Base-by-base conservation (phyloP, 2,888 invertebrate genomes). In the Pycnomerus fuliginosus region DNA sequence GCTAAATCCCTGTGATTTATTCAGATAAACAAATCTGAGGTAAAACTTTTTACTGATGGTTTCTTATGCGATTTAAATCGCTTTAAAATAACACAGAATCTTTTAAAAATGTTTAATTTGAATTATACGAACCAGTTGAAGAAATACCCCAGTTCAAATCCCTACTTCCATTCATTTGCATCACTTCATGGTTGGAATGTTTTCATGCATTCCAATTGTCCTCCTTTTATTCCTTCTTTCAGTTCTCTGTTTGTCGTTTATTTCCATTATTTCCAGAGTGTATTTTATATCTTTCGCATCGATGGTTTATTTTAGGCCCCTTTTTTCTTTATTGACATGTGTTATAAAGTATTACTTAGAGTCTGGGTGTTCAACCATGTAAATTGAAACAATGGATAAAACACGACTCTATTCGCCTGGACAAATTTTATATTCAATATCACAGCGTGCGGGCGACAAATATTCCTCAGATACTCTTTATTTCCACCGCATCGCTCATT, bases 161-260 rank as follows among this genome's bases (percentile, higher is more conserved):
- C 52, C 48, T 51, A 50, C 58, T 54, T 58, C 52, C 53, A 44
- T 51, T 57, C 54, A 59, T 59, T 59, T 59, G 52, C 59, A 52
- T 54, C 40, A 44, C 52, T 57, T 59, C 53, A 53, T 55, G 57
- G 53, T 58, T 50, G 53, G 40, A 57, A 59, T 56, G 53, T 56
- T 59, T 54, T 53, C 52, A 48, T 56, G 48, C 55, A 51, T 52
- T 48, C 46, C 53, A 52, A 49, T 52, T 56, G 53, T 48, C 45
- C 44, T 43, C 22, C 41, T 52, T 45, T 41, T 36, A 16, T 41
- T 42, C 45, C 44, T 45, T 47, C 44, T 42, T 52, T 48, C 49
- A 49, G 40, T 45, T 56, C 48, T 52, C 48, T 35, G 44, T 51
- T 46, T 52, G 52, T 48, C 47, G 38, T 51, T 50, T 50, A 48